phyloP scores from a whole-genome alignment of 2,888 invertebrate species.

The Chloroclysta siterata region DNA sequence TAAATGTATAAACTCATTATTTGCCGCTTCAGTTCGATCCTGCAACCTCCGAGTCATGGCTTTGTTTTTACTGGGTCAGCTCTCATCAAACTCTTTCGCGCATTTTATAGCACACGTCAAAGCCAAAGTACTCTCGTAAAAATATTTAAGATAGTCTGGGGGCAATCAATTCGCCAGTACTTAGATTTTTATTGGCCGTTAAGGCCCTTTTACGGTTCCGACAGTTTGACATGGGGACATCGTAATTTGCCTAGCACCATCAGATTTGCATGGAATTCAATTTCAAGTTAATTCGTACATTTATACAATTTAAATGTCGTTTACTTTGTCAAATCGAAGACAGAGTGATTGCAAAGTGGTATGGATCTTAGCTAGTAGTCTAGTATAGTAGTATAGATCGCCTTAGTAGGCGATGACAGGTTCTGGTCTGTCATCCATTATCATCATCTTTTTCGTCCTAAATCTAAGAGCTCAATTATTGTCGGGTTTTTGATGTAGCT shows the following conservation, averaged over 20 bases:
- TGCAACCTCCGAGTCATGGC: background rate
- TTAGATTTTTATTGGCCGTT: slow-evolving; percentile 58
- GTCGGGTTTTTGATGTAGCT: too few relatives aligned
- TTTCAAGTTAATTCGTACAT: background rate
- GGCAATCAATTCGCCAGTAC: slow-evolving; percentile 61
- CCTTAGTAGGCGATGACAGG: too few relatives aligned
- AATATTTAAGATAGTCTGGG: slow-evolving; percentile 55
- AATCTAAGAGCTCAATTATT: too few relatives aligned
- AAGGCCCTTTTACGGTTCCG: slow-evolving; percentile 36
- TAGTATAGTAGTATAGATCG: too few relatives aligned
- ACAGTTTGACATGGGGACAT: slow-evolving; percentile 31
- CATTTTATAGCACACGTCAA: slow-evolving; percentile 39
- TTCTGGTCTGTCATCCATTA: too few relatives aligned
- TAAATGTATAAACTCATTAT: background rate
- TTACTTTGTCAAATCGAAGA: background rate
- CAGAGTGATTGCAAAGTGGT: background rate
- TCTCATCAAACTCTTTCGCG: slow-evolving; percentile 39
- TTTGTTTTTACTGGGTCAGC: background rate
- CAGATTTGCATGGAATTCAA: slow-evolving; percentile 21
- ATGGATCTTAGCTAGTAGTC: background rate
- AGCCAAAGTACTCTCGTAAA: slow-evolving; percentile 52
- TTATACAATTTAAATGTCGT: background rate
- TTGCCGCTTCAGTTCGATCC: background rate
- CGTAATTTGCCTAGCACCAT: slow-evolving; percentile 15
- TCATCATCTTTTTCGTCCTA: too few relatives aligned